Base-by-base conservation (phyloP, 2,797 vertebrate species). In the Novumbra hubbsi region DNA sequence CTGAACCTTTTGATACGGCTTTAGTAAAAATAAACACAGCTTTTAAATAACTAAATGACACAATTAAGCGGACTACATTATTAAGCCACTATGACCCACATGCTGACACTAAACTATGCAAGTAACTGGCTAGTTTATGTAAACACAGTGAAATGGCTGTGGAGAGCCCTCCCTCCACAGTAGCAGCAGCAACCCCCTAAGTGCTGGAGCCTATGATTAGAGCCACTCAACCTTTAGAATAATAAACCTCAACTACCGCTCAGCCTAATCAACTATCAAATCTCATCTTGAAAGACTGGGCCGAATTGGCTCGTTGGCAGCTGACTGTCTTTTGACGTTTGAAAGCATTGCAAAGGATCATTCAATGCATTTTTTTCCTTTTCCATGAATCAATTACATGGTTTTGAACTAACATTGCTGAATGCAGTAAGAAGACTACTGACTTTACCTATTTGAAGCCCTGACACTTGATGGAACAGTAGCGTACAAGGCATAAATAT, bases 51-150 rank as follows among this genome's bases (percentile, higher is more conserved):
- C 76, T 84, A 68, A 83, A 82, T 86, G 83, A 80, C 78, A 71
- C 76, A 89, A 87, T 88, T 89, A 88, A 77, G 52, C 71, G 71
- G 71, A 79, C 76, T 80, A 11, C n/a, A 72, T 83, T 90, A 90
- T 90, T 90, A 87, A 88, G 87, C 80, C 80, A 89, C 78, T 79
- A 70, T 76, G 81, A 87, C 83, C 86, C 88, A 88, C 80, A 92
- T 92, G 91, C 86, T 91, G 86, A 84, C 80, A 81, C 80, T 75
- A 83, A 91, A 89, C 90, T 80, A 45, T 88, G 81, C 77, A 79
- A 88, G 82, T 72, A 90, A 91, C 87, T 84, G 83, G 78, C 83
- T 83, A 89, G 86, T 91, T 92, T 80, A 80, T 91, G 80, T 92
- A 92, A 91, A 93, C 87, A 92, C 71, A 66, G 76, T 73, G 76